phyloP scores from a whole-genome alignment of 1,140 invertebrate species.

The Drosophila pallidifrons region DNA sequence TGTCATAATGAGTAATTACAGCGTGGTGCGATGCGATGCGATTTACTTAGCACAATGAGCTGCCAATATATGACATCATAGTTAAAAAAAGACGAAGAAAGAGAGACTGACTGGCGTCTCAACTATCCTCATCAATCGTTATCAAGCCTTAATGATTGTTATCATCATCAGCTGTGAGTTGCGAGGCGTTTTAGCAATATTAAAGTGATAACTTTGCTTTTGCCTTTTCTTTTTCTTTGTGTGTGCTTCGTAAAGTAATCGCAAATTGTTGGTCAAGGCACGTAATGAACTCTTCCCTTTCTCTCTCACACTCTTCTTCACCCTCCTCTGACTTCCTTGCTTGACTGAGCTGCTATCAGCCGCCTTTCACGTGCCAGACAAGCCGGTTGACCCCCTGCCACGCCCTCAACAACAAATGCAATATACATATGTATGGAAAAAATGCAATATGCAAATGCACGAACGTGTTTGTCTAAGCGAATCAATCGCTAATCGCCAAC shows the following conservation, averaged over 20 bases:
- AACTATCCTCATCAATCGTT: constrained; percentile 6
- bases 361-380: constrained; percentile 62
- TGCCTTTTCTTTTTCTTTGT: neutral
- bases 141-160: constrained; percentile 31
- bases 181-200: constrained; percentile 58
- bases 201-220: constrained; percentile 21
- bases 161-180: constrained; percentile 23
- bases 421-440: constrained; percentile 2
- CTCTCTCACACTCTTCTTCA: neutral
- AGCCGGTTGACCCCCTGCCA: constrained; percentile 15
- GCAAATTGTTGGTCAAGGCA: constrained; percentile 53
- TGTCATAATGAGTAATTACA: constrained; percentile 36
- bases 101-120: constrained; percentile 8
- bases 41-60: neutral
- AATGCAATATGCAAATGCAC: constrained; percentile 51
- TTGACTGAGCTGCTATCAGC: constrained; percentile 43
- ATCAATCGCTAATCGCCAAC: constrained; percentile 45
- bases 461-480: constrained; percentile 71
- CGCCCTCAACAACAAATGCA: constrained; percentile 35
- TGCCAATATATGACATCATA: constrained; percentile 31
- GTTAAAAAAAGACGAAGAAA: neutral
- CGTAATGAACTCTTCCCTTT: constrained; percentile 45
- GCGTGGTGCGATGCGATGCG: neutral
- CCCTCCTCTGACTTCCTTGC: neutral
- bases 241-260: constrained; percentile 50